Conservation (phyloP, 2,113 vertebrate species). For the Serranochromis macrocephalus region DNA sequence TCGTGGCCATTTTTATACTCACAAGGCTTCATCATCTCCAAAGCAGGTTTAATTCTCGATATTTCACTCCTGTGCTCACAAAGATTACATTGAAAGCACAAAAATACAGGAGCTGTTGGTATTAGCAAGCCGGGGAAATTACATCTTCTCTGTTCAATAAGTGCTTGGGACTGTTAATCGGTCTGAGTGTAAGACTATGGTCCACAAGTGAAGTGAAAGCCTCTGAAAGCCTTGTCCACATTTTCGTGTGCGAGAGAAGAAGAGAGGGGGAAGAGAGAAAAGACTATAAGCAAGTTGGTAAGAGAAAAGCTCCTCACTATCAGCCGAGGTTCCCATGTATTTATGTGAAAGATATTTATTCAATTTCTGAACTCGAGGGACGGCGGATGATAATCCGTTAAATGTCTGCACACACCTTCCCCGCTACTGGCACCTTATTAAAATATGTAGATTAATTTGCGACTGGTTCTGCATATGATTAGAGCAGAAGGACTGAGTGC, state of each 20-base stretch:
- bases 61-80: slow-evolving; percentile 32
- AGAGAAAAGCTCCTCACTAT: slow-evolving; percentile 49
- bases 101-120: slow-evolving; percentile 47
- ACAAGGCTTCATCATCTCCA: slow-evolving; percentile 13
- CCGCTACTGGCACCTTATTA: slow-evolving; percentile 76
- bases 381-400: slow-evolving; percentile 70
- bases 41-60: slow-evolving; percentile 58
- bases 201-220: slow-evolving; percentile 41
- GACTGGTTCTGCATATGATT: slow-evolving; percentile 81
- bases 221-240: slow-evolving; percentile 38
- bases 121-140: slow-evolving; percentile 57
- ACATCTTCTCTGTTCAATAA: slow-evolving; percentile 55
- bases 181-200: slow-evolving; percentile 52
- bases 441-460: slow-evolving; percentile 96
- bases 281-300: slow-evolving; percentile 11
- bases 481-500: slow-evolving; percentile 82
- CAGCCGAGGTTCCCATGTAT: slow-evolving; percentile 50
- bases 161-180: slow-evolving; percentile 62
- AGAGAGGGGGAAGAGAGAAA: not conserved
- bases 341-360: slow-evolving; percentile 72
- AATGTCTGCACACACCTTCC: slow-evolving; percentile 69
- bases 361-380: slow-evolving; percentile 70
- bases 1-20: slow-evolving; percentile 20
- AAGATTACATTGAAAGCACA: slow-evolving; percentile 53
- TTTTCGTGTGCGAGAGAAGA: not conserved